Base-by-base conservation (phyloP, 2,797 vertebrate genomes). In the Enteromius paludinosus region DNA sequence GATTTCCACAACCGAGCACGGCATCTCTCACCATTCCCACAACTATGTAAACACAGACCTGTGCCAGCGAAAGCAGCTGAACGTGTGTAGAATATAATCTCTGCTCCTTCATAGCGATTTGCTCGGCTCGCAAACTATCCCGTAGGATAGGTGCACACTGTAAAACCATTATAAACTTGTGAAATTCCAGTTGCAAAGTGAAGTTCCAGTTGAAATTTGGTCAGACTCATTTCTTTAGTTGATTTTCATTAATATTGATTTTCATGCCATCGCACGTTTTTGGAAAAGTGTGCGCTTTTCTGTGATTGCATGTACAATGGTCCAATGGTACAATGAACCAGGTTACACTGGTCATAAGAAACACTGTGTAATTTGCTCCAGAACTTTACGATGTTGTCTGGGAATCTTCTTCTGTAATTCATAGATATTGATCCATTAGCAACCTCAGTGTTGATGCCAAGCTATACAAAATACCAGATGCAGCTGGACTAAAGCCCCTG, bases 11-110 rank as follows among this genome's bases (percentile, higher is more conserved):
- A 30, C 75, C 76, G 28, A 88, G 88, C 87, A 78, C 25, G 2
- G 41, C 87, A 85, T 90, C 84, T 83, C 84, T 81, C 81, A 83
- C 77, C 49, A 65, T 86, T 86, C 77, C 77, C 72, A 59, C 83
- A 89, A 88, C 84, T 90, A 94, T 92, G 92, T 86, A 91, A 92
- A 91, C 90, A 91, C 66, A 79, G 80, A 4, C 33, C 69, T 64
- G 56, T 73, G 80, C 70, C 76, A 82, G 49, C 18, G 0, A 77
- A 41, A 59, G 28, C 62, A 80, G 70, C 62, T 79, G 64, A 80
- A 86, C 43, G 41, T 64, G 78, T 77, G 73, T 65, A 41, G 47
- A 79, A 85, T 86, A 49, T 86, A 70, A 79, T 86, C 65, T 80
- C 56, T 66, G 33, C 43, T 75, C 23, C 73, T 74, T 65, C 10